These are phyloP conservation scores for Misgurnus mizolepis DNA, from an alignment of 2,113 vertebrate species.

Conservation along the genomic window DNA sequence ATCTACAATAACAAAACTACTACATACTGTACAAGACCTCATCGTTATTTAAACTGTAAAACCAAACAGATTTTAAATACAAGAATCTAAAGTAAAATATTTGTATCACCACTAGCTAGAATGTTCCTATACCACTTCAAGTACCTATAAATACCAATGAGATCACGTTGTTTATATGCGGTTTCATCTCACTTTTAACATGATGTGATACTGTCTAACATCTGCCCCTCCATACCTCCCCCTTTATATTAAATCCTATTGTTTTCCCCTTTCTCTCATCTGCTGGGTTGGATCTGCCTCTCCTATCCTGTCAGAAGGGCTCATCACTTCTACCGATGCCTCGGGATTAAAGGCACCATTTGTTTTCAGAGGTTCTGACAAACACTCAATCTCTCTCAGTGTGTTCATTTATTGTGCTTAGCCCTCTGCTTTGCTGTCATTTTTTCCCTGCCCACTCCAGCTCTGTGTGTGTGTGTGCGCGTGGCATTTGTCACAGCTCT, in stretches of 20 bases:
- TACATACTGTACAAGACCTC: too few species aligned
- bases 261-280: constrained; percentile 49
- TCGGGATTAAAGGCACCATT: constrained; percentile 69
- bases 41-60: too few species aligned
- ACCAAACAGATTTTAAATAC: too few species aligned
- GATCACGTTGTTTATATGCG: background rate
- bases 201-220: constrained; percentile 53
- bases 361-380: constrained; percentile 71
- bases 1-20: too few species aligned
- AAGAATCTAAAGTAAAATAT: background rate
- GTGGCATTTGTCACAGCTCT: constrained; percentile 38
- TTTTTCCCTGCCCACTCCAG: constrained; percentile 54
- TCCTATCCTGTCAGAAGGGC: constrained; percentile 42
- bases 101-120: background rate
- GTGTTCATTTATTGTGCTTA: constrained; percentile 64
- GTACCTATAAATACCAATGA: background rate
- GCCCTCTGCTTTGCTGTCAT: constrained; percentile 64
- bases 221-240: constrained; percentile 52
- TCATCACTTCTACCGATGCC: constrained; percentile 52
- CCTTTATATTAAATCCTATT: constrained; percentile 55
- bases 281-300: constrained; percentile 59
- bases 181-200: constrained; percentile 40
- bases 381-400: constrained; percentile 66
- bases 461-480: background rate
- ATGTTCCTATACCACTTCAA: background rate